Evolutionary conservation across 1,140 invertebrate genomes (phyloP), one percentile per base, ranked within the genome.

Genomic region (Temnothorax curvispinosus): DNA sequence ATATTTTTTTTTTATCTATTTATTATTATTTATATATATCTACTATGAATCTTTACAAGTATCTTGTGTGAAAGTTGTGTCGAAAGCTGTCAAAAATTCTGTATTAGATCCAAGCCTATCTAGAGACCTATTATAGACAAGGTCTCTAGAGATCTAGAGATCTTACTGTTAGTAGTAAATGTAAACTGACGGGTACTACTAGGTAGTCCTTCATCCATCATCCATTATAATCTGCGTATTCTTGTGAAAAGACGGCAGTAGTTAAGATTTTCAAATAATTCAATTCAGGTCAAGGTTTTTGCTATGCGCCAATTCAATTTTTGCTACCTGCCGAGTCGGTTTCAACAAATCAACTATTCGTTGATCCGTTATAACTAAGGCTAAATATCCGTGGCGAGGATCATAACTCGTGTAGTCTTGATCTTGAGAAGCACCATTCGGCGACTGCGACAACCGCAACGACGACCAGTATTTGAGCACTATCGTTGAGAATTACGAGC

Each of bases 401-500:
- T 86, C 82, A 86, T 91, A 92, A 92, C 85, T 92, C 84, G 90
- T 80, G 85, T 86, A 89, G 80, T 91, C 91, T 92, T 86, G 75
- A 64, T 56, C 35, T 77, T 69, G 69, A 60, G 81, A 88, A 65
- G 67, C 78, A 75, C 82, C 74, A 87, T 86, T 84, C 86, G 85
- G 62, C 77, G 52, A 85, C 58, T 81, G 38, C 38, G 27, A 80
- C 58, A 27, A 74, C 71, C 85, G 69, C 81, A 15, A 80, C 76
- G 15, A 21, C 52, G 18, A 56, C 35, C 38, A 27, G 4, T 21
- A 3, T 47, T 35, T 15, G 56, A 78, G 44, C 72, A 71, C 67
- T 92, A 91, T 93, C 92, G 86, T 84, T 56, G 56, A 91, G 87
- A 93, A 91, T 93, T 93, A 93, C 91, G 91, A 91, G 90, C 88